Evolutionary conservation across 1,140 invertebrate species (phyloP), one percentile per base, ranked within the genome.

Genomic region (Formica exsecta): DNA sequence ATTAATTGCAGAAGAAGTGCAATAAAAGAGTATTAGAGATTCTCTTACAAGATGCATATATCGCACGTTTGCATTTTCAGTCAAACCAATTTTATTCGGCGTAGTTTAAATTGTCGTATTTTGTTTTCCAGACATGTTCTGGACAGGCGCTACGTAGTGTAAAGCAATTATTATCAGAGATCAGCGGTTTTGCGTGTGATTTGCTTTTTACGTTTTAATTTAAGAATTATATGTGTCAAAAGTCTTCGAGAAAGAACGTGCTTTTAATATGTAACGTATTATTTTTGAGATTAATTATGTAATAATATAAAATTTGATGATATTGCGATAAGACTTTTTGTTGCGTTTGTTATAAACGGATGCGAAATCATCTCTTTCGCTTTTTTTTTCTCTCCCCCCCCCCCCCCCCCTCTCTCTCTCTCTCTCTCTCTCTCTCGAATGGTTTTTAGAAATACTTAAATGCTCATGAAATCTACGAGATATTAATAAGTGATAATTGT

Each of bases 101-200:
- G 29, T 25, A 48, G 79, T 73, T 44, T 11, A 73, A 41, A n/a
- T 36, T 22, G 57, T 61, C 11, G 51, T 83, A 61, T 83, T 73
- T 73, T 48, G 36, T 83, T 83, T 70, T 36, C 25, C 9, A 25
- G 61, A 61, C 66, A 25, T 32, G 13, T 32, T 7, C 36, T 32
- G n/a, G 19, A 61, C 25, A 8, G 19, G 38, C 13, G 54, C 38
- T 73, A 73, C 54, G 66, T 73, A 83, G 68, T 61, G 68, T 44
- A 57, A 83, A 73, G 29, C 68, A 74, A 74, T 83, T 61, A 25
- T 74, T 83, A 73, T 83, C 68, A 61, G 19, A 73, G 22, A 73
- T 83, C 13, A 29, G 5, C 2, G 48, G 77, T 81, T 71, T 79
- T 19, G 29, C 19, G 36, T 44, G 36, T 44, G 51, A 38, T 66